These are phyloP conservation scores for Andricus quercusramuli DNA, from an alignment of 2,888 invertebrate species.

Conservation along the genomic window DNA sequence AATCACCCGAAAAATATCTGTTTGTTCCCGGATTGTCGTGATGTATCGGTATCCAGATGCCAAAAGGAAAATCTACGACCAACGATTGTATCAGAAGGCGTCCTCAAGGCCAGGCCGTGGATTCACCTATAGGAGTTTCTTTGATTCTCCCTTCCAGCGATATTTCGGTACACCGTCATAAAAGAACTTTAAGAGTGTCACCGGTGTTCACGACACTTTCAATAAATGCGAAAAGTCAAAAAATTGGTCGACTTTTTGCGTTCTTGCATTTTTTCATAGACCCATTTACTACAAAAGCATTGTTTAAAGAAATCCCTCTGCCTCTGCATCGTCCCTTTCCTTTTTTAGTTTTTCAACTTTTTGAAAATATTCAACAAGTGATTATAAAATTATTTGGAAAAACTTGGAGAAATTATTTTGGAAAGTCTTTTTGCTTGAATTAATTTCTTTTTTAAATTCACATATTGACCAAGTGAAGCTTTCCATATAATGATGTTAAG, in stretches of 20 bases:
- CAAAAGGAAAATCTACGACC: slow-evolving; percentile 79
- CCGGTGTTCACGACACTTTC: slow-evolving; percentile 26
- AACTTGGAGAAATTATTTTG: not conserved
- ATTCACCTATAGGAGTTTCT: slow-evolving; percentile 90
- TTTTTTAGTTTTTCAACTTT: not conserved
- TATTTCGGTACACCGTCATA: slow-evolving; percentile 86
- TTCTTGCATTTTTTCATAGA: slow-evolving; percentile 19
- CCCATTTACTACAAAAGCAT: not conserved
- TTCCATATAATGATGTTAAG: not conserved
- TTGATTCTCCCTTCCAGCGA: slow-evolving; percentile 93
- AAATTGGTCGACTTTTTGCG: slow-evolving; percentile 46
- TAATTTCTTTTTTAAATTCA: not conserved
- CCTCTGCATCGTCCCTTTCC: slow-evolving; percentile 2
- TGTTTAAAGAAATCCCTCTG: slow-evolving; percentile 11
- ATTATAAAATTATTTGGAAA: not conserved
- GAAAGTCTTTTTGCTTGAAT: not conserved
- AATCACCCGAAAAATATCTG: slow-evolving; percentile 54
- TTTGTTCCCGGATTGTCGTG: slow-evolving; percentile 68
- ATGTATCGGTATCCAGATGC: slow-evolving; percentile 66
- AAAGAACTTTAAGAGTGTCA: slow-evolving; percentile 64
- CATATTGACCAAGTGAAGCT: not conserved
- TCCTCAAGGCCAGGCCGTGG: slow-evolving; percentile 80
- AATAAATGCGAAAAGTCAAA: slow-evolving; percentile 26
- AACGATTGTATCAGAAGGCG: slow-evolving; percentile 75
- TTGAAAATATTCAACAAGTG: not conserved